phyloP scores from a whole-genome alignment of 1,140 invertebrate genomes.

The Papilio xuthus region DNA sequence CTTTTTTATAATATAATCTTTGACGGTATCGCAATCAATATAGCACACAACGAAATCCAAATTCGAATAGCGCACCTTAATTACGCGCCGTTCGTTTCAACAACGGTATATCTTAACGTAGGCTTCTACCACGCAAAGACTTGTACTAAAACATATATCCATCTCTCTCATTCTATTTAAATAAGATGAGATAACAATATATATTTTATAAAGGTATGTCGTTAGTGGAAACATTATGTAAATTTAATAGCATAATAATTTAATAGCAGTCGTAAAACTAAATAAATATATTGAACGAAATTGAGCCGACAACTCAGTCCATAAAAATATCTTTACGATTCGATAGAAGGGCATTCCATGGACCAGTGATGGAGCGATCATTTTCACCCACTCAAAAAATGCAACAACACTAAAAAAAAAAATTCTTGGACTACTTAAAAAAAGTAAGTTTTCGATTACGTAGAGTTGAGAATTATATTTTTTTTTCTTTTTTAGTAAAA shows the following conservation, averaged over 20 bases:
- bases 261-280: constrained; percentile 46
- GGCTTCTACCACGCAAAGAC: not conserved
- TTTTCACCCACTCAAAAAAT: constrained; percentile 26
- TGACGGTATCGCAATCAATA: not conserved
- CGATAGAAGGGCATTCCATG: not conserved
- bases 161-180: not conserved
- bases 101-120: constrained; percentile 44
- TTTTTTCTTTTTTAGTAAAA: too few relatives aligned
- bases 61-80: constrained; percentile 16
- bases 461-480: too few relatives aligned
- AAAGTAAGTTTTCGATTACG: too few relatives aligned
- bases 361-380: constrained; percentile 19
- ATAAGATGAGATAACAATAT: not conserved
- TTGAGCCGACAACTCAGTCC: not conserved
- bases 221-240: constrained; percentile 43
- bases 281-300: constrained; percentile 40
- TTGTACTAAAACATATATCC: not conserved
- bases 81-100: constrained; percentile 38
- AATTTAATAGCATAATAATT: constrained; percentile 44
- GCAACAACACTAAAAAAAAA: constrained; percentile 10
- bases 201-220: not conserved
- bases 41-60: not conserved
- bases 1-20: not conserved
- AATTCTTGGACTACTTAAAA: not conserved
- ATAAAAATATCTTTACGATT: constrained; percentile 26